Percentiles rank a stretch among this genome's conserved stretches.
Evolutionary conservation across 2,113 vertebrate genomes (phyloP).

Genomic region (Trogon melanurus): DNA sequence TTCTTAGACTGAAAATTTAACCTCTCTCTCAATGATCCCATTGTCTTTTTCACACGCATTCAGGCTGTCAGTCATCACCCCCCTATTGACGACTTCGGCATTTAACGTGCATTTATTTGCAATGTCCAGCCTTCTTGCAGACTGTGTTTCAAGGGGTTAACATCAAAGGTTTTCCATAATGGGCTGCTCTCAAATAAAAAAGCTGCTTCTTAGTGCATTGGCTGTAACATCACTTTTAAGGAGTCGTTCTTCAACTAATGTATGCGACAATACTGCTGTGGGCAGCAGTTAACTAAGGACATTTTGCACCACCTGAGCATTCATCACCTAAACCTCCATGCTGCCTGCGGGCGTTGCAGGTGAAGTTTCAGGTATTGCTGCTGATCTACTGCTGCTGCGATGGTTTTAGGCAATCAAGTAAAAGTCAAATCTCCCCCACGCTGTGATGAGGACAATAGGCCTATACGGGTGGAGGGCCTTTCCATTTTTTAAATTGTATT

Average conservation of each 20-base stretch:
- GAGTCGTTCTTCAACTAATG: not conserved
- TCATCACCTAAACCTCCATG: not conserved
- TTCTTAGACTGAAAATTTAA: not conserved
- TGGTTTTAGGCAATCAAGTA: not conserved
- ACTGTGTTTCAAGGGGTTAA: not conserved
- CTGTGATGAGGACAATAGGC: not conserved
- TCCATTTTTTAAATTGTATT: not conserved
- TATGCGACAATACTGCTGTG: accelerated
- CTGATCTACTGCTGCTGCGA: not conserved
- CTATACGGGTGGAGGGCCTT: not conserved
- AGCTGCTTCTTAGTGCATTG: not conserved
- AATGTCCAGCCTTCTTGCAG: not conserved
- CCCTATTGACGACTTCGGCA: not conserved
- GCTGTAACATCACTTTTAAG: not conserved
- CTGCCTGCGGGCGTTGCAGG: not conserved
- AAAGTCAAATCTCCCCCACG: not conserved
- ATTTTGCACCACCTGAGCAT: not conserved
- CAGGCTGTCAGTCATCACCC: not conserved
- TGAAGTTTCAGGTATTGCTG: not conserved
- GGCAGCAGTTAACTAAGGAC: not conserved
- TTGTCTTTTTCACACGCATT: not conserved
- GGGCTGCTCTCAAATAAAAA: not conserved
- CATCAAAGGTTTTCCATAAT: not conserved
- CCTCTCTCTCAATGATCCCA: not conserved
- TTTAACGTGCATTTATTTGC: not conserved